These are phyloP conservation scores for Callipepla californica DNA, from an alignment of 2,113 vertebrate species.

Conservation along the genomic window DNA sequence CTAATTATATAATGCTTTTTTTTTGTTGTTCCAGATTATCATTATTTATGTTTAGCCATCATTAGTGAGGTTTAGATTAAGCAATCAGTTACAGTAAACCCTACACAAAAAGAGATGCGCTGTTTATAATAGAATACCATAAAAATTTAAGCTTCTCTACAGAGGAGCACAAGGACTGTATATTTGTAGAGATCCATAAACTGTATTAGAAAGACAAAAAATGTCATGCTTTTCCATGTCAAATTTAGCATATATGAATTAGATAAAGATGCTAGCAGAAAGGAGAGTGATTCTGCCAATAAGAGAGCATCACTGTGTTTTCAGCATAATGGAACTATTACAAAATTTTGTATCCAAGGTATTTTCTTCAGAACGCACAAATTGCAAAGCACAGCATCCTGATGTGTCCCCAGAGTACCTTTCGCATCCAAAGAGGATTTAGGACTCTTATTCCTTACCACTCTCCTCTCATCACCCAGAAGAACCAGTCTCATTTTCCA, in stretches of 20 bases:
- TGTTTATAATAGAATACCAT: not conserved
- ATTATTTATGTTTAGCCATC: conserved; percentile 62
- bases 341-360: not conserved
- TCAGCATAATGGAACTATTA: not conserved
- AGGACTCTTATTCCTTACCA: not conserved
- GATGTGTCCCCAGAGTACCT: accelerated
- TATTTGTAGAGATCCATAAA: not conserved
- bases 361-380: not conserved
- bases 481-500: not conserved
- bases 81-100: not conserved
- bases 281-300: not conserved
- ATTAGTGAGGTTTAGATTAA: not conserved
- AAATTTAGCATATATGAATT: not conserved
- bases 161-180: not conserved
- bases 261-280: not conserved
- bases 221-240: not conserved
- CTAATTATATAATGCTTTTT: conserved; percentile 29
- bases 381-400: not conserved
- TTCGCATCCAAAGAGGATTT: accelerated
- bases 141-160: not conserved
- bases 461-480: not conserved
- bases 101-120: not conserved
- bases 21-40: conserved; percentile 27
- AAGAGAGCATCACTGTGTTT: not conserved
- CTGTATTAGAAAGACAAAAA: not conserved